Evolutionary conservation across 2,888 invertebrate genomes (phyloP), one percentile per base, ranked within the genome.

Genomic region (Alentia gelatinosa): DNA sequence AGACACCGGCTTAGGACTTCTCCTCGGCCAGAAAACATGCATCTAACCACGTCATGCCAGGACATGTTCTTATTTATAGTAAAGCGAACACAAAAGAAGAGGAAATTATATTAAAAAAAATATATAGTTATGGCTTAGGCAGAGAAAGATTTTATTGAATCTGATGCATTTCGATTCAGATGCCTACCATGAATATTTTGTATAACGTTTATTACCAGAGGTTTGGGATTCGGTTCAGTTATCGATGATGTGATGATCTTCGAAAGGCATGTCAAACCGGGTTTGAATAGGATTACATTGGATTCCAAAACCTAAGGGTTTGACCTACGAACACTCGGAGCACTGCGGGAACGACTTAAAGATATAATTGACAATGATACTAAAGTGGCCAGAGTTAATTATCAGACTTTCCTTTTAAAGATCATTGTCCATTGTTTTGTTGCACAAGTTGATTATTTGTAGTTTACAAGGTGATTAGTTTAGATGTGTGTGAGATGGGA

Each of bases 171-270:
- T 86, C n/a, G 86, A 50, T 86, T 86, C 50, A 1, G 12, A 50
- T 86, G 50, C 50, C 50, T 26, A 42, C 47, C 86, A 23, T 30
- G 47, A 30, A 86, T 86, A 86, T 86, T 86, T 86, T 86, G 42
- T 86, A 86, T 86, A 5, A 50, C 42, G 30, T 79, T 79, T 79
- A 79, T 79, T 79, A 35, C 39, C 33, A 3, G 50, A 50, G 86
- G 33, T 42, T 26, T 42, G 86, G 30, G 47, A 47, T 84, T 40
- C 15, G 47, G 47, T 42, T 42, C 86, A 35, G 86, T 5, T 12
- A 79, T 37, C 15, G 12, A 39, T 26, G 86, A 86, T 86, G 47
- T 42, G 86, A 86, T 5, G 42, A 26, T 84, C n/a, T 23, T 40
- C 7, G 23, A 26, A 40, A 86, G 42, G 1, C 26, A 42, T 42